Evolutionary conservation across 2,797 vertebrate genomes (phyloP).

Genomic region (Pempheris klunzingeri): DNA sequence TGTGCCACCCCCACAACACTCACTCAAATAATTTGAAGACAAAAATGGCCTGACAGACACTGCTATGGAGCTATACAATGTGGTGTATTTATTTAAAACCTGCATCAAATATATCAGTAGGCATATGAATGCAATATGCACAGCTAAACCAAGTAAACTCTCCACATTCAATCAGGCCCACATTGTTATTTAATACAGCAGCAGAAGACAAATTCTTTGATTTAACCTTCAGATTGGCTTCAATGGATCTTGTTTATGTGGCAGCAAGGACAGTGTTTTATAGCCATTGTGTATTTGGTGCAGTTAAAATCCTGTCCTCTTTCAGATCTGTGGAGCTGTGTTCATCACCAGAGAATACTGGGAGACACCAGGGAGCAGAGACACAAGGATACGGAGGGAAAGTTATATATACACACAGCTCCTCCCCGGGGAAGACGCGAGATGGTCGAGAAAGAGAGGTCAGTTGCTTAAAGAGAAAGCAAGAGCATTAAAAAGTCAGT

Average conservation of each 20-base stretch:
- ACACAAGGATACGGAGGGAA: conserved; percentile 15
- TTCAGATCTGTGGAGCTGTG: conserved; percentile 44
- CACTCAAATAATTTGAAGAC: background rate
- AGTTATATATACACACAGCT: conserved; percentile 40
- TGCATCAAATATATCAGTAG: background rate
- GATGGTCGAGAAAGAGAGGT: conserved; percentile 3
- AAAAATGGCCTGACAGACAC: background rate
- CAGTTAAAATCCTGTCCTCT: conserved; percentile 52
- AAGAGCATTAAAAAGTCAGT: background rate
- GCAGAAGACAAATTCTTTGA: conserved; percentile 5
- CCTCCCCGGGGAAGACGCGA: conserved; percentile 26
- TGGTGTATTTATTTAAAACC: background rate
- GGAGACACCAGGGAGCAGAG: conserved; percentile 38
- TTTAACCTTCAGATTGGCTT: conserved; percentile 19
- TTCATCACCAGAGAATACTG: conserved; percentile 47
- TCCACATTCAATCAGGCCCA: conserved; percentile 3
- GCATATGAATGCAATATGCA: background rate
- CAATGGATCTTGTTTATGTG: conserved; percentile 33
- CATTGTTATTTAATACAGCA: conserved; percentile 19
- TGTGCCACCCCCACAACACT: background rate
- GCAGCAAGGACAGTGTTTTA: conserved; percentile 42
- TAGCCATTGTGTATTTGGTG: conserved; percentile 36
- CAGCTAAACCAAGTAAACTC: conserved; percentile 1
- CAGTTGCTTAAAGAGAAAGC: background rate
- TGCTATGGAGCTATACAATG: background rate